These are phyloP conservation scores for Folsomia candida DNA, from an alignment of 2,888 invertebrate species.

Conservation along the genomic window DNA sequence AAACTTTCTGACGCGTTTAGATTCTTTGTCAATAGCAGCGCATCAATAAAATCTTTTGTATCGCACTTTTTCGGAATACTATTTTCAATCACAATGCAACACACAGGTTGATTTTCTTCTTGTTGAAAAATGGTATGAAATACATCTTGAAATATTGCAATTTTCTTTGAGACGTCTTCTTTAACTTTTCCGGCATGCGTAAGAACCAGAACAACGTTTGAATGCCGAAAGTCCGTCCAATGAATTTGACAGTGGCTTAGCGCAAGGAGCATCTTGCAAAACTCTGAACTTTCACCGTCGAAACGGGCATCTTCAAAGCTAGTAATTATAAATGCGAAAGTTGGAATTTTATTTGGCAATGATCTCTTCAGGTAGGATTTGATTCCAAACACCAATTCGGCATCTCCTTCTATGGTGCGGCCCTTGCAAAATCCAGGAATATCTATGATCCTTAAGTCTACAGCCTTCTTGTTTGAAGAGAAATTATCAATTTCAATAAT, in stretches of 20 bases:
- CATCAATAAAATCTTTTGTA: too few relatives aligned
- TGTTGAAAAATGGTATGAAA: neutral
- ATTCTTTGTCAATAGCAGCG: too few relatives aligned
- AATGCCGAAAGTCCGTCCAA: conserved; percentile 20
- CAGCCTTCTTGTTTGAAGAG: too few relatives aligned
- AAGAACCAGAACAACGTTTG: conserved; percentile 26
- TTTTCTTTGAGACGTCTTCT: neutral
- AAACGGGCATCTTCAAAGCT: conserved; percentile 29
- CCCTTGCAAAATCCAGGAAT: conserved; percentile 22
- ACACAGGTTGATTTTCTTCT: too few relatives aligned
- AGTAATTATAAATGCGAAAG: conserved; percentile 26
- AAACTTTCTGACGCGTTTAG: too few relatives aligned
- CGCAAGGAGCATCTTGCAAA: conserved; percentile 30
- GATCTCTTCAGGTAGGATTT: conserved; percentile 23
- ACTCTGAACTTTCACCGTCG: conserved; percentile 16
- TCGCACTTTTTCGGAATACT: too few relatives aligned
- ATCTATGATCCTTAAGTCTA: too few relatives aligned
- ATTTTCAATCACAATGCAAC: too few relatives aligned
- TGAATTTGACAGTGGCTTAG: conserved; percentile 7
- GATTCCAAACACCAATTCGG: conserved; percentile 22
- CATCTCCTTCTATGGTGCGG: conserved; percentile 16
- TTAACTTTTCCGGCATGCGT: conserved; percentile 24
- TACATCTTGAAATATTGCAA: conserved; percentile 15
- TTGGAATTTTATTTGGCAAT: conserved; percentile 27
- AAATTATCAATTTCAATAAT: too few relatives aligned